phyloP scores from a whole-genome alignment of 1,140 invertebrate genomes.

The Nomia melanderi region DNA sequence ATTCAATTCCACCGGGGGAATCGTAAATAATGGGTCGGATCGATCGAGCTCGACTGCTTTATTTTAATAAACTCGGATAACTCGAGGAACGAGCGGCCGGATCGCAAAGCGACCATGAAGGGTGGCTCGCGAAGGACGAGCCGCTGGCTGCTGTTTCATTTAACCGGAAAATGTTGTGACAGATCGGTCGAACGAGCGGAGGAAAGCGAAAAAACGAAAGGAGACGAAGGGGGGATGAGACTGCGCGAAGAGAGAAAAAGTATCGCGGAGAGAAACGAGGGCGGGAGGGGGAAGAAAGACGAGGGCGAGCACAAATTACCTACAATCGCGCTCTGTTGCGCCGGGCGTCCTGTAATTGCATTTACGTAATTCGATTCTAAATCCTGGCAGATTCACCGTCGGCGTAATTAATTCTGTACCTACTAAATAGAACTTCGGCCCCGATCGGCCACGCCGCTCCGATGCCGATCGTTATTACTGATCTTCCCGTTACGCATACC shows the following conservation, averaged over 20 bases:
- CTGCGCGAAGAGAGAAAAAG: background rate
- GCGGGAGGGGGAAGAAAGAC: background rate
- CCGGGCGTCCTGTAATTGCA: constrained; percentile 41
- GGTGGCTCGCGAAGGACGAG: constrained; percentile 7
- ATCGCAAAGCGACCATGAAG: constrained; percentile 32
- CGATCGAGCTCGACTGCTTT: background rate
- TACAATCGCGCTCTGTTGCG: constrained; percentile 19
- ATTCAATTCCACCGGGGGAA: background rate
- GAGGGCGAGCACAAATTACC: constrained; percentile 37
- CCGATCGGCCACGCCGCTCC: background rate
- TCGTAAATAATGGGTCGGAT: constrained; percentile 37
- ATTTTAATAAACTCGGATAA: background rate
- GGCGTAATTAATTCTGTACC: constrained; percentile 60
- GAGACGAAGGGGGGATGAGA: background rate
- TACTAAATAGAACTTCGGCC: constrained; percentile 50
- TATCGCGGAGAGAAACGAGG: too few species aligned
- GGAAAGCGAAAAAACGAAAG: background rate
- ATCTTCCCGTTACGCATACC: constrained; percentile 55
- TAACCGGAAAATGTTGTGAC: constrained; percentile 40
- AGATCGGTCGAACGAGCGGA: constrained; percentile 5
- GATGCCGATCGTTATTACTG: constrained; percentile 51
- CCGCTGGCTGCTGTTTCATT: constrained; percentile 39
- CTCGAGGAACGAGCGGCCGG: constrained; percentile 33
- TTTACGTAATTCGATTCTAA: constrained; percentile 64
- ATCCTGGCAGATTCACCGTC: constrained; percentile 58